Conservation (phyloP, 2,113 vertebrate species). For the Alosa alosa region DNA sequence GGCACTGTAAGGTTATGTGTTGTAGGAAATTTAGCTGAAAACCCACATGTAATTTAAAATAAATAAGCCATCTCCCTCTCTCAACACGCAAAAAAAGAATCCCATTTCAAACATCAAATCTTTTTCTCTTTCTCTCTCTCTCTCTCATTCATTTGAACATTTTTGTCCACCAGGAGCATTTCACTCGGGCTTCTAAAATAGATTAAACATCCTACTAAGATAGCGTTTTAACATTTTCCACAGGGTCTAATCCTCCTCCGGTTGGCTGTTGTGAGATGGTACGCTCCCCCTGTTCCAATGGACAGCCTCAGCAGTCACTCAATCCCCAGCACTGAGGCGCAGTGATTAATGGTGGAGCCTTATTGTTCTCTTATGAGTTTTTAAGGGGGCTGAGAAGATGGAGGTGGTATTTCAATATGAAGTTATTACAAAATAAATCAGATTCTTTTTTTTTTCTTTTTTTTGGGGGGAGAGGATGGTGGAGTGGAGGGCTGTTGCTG, state of each 20-base stretch:
- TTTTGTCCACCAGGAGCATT: not conserved
- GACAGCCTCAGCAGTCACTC: slow-evolving; percentile 62
- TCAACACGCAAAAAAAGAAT: slow-evolving; percentile 2
- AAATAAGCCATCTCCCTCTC: slow-evolving; percentile 53
- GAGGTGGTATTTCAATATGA: slow-evolving; percentile 61
- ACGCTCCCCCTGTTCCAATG: slow-evolving; percentile 59
- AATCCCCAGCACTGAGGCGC: slow-evolving; percentile 62
- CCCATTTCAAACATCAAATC: slow-evolving; percentile 14
- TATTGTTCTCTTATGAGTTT: slow-evolving; percentile 75
- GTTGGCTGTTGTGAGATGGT: not conserved
- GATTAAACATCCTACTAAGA: not conserved
- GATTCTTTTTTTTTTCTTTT: slow-evolving; percentile 27
- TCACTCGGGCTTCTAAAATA: not conserved
- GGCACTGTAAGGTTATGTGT: slow-evolving; percentile 68
- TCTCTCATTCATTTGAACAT: not conserved
- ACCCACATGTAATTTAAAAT: slow-evolving; percentile 57
- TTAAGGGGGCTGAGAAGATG: slow-evolving; percentile 58
- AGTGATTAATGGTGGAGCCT: slow-evolving; percentile 71
- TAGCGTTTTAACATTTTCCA: slow-evolving; percentile 40
- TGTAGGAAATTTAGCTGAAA: slow-evolving; percentile 58
- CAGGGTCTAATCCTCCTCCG: slow-evolving; percentile 38
- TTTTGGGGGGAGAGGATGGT: not conserved
- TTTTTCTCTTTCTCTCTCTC: not conserved
- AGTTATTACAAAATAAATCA: slow-evolving; percentile 45
- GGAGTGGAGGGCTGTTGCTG: not conserved